These are phyloP conservation scores for Pangasius krempfi DNA, from an alignment of 2,797 vertebrate genomes.

Conservation along the genomic window DNA sequence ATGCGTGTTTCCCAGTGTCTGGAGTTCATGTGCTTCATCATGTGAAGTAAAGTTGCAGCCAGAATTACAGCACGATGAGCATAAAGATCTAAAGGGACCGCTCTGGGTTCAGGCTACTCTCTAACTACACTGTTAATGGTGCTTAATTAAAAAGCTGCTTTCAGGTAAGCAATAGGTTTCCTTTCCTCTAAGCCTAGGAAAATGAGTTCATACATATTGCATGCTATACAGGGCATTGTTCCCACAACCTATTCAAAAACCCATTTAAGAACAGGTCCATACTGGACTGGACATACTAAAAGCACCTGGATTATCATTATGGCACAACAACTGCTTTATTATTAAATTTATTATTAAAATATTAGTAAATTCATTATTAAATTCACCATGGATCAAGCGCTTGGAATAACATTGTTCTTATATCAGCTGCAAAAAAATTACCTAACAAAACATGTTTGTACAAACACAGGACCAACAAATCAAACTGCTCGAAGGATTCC, in stretches of 20 bases:
- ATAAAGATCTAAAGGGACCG: background rate
- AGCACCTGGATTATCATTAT: background rate
- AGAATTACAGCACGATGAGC: background rate
- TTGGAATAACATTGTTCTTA: background rate
- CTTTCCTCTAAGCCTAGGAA: background rate
- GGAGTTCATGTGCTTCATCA: background rate
- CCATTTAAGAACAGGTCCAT: background rate
- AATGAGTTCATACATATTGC: background rate
- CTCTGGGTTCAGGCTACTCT: background rate
- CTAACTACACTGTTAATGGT: background rate
- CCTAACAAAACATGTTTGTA: background rate
- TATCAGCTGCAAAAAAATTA: background rate
- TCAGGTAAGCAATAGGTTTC: background rate
- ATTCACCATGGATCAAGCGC: background rate
- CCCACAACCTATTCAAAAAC: background rate
- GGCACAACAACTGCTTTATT: background rate
- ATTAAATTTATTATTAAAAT: background rate
- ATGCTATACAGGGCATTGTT: background rate
- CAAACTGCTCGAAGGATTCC: background rate
- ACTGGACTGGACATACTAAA: background rate
- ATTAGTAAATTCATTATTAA: background rate
- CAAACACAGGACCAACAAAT: background rate
- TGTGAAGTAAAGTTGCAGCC: background rate
- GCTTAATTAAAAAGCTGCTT: conserved; percentile 16
- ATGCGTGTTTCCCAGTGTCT: background rate